Conservation (phyloP, 2,113 vertebrate genomes). For the Psophia crepitans region DNA sequence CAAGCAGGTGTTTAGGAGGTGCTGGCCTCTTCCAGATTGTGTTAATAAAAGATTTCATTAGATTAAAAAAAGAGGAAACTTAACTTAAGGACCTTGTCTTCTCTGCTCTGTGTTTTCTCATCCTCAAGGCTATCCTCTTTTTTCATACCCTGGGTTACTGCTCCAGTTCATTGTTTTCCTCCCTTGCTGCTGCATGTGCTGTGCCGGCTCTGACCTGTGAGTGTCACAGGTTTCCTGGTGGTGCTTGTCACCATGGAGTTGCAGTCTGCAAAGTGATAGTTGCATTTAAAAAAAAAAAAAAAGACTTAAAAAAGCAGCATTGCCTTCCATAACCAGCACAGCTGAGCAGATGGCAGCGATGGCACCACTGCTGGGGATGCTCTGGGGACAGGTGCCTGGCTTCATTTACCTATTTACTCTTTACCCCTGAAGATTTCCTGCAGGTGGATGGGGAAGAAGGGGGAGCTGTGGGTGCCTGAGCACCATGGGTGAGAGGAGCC, state of each 20-base stretch:
- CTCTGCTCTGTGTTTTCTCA: background rate
- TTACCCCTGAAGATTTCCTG: background rate
- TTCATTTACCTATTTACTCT: fast-evolving
- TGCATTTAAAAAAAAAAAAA: background rate
- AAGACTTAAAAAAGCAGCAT: background rate
- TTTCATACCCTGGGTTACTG: background rate
- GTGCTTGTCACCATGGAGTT: constrained; percentile 40
- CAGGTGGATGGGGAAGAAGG: background rate
- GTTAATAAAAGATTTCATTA: background rate
- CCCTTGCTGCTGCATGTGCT: background rate
- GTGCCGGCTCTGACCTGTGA: background rate
- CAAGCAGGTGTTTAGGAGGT: background rate
- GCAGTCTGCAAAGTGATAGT: background rate
- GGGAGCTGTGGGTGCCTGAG: background rate
- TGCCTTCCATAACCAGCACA: background rate
- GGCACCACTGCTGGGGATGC: background rate
- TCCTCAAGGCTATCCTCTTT: constrained; percentile 7
- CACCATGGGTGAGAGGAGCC: fast-evolving
- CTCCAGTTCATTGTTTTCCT: background rate
- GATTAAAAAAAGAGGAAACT: background rate
- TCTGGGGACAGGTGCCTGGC: background rate
- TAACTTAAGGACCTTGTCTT: background rate
- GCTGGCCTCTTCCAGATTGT: background rate
- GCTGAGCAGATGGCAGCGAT: background rate
- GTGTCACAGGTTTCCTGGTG: background rate